phyloP scores from a whole-genome alignment of 2,888 invertebrate genomes.

The Taenaris catops region DNA sequence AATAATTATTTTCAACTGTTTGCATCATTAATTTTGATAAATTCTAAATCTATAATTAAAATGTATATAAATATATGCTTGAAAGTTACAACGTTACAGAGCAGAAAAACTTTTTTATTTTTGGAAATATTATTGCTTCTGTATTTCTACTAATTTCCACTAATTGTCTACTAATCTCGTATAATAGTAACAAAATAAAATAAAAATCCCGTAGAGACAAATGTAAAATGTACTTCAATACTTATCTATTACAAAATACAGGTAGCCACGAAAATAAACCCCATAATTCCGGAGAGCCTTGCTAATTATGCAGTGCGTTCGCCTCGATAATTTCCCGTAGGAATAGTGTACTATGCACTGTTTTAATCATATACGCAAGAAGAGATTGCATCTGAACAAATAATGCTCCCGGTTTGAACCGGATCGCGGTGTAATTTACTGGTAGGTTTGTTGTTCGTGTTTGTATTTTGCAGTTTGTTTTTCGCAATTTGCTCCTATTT shows the following conservation, averaged over 20 bases:
- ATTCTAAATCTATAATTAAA: no score
- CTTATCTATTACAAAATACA: slow-evolving; percentile 5
- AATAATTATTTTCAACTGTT: no score
- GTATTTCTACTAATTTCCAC: no score
- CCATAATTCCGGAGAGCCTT: slow-evolving; percentile 41
- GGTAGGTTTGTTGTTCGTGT: slow-evolving; percentile 51
- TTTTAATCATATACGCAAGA: slow-evolving; percentile 74
- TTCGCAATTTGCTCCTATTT: slow-evolving; percentile 32
- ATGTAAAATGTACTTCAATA: no score
- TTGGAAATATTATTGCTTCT: no score
- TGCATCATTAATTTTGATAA: no score
- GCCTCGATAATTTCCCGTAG: slow-evolving; percentile 72
- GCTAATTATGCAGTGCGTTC: slow-evolving; percentile 76
- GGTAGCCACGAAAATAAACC: slow-evolving; percentile 30
- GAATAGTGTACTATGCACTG: slow-evolving; percentile 62
- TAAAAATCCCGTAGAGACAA: no score
- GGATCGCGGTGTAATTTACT: slow-evolving; percentile 65
- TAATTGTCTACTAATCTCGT: no score
- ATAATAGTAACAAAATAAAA: no score
- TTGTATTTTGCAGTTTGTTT: slow-evolving; percentile 51
- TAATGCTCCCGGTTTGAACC: slow-evolving; percentile 46
- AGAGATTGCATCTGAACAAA: slow-evolving; percentile 75
- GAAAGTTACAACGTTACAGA: no score
- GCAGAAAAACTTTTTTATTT: no score
- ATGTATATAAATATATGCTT: no score